Percentiles rank a stretch among this genome's conserved stretches.
These are phyloP conservation scores for Tenrec ecaudatus DNA, from an alignment of 2,113 vertebrate genomes.

Conservation along the genomic window DNA sequence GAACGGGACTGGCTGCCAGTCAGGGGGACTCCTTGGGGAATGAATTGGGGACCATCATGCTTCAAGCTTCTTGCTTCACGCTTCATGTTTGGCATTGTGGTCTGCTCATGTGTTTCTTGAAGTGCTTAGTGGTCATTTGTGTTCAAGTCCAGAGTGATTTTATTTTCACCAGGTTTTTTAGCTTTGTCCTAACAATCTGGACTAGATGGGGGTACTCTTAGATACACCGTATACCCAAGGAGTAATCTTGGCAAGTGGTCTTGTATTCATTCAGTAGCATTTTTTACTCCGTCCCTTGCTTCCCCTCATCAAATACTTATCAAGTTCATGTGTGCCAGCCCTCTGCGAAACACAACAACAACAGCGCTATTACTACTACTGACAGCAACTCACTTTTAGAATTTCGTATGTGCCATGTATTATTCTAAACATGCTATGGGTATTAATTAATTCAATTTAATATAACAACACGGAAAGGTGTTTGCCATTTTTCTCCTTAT, in stretches of 20 bases:
- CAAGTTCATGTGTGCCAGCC: constrained; percentile 15
- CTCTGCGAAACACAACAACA: not conserved
- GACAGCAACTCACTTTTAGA: not conserved
- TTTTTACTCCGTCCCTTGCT: constrained; percentile 13
- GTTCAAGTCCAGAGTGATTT: constrained; percentile 14
- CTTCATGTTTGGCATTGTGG: constrained; percentile 1
- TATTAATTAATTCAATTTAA: not conserved
- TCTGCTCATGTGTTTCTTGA: not conserved
- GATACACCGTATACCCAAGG: not conserved
- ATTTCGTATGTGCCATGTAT: not conserved
- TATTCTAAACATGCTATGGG: not conserved
- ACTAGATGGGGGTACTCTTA: not conserved
- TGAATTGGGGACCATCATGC: not conserved
- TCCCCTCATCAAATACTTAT: constrained; percentile 39
- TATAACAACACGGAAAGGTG: not conserved
- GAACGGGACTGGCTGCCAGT: not conserved
- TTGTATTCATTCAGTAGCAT: not conserved
- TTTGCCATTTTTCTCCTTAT: not conserved
- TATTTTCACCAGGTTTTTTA: constrained; percentile 36
- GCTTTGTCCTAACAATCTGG: constrained; percentile 19
- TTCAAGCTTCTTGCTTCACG: not conserved
- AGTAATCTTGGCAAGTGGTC: constrained; percentile 18
- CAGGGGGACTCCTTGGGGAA: not conserved
- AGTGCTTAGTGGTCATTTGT: constrained; percentile 41
- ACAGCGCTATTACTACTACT: not conserved